These are phyloP conservation scores for Mola mola DNA, from an alignment of 2,113 vertebrate genomes.

Conservation along the genomic window DNA sequence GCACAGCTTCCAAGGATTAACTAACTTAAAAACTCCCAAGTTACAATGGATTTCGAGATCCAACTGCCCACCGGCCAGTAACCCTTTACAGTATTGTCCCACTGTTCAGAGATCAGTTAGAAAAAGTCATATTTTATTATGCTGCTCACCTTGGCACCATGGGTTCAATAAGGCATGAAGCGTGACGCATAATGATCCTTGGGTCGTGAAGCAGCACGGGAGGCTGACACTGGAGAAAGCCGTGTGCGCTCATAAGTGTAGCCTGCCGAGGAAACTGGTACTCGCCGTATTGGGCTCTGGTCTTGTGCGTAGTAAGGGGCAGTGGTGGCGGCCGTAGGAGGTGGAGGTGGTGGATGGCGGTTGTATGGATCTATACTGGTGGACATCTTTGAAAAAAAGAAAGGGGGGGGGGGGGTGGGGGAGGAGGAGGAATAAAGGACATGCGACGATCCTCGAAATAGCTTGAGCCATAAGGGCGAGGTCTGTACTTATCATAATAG, in stretches of 20 bases:
- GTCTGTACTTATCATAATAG: slow-evolving; percentile 93
- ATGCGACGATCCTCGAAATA: slow-evolving; percentile 87
- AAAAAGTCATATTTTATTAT: slow-evolving; percentile 1
- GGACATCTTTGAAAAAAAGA: slow-evolving; percentile 84
- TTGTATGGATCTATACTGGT: slow-evolving; percentile 86
- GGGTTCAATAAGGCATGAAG: slow-evolving; percentile 86
- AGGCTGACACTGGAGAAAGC: slow-evolving; percentile 86
- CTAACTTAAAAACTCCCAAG: not conserved
- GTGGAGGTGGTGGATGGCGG: slow-evolving; percentile 79
- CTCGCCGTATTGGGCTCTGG: slow-evolving; percentile 87
- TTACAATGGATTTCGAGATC: not conserved
- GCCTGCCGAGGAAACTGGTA: slow-evolving; percentile 80
- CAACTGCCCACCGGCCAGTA: not conserved
- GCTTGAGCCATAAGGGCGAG: slow-evolving; percentile 85
- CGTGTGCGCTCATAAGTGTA: slow-evolving; percentile 87
- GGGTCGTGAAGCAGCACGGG: slow-evolving; percentile 82
- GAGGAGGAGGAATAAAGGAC: slow-evolving; percentile 83
- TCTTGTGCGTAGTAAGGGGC: slow-evolving; percentile 87
- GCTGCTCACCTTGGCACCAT: slow-evolving; percentile 83
- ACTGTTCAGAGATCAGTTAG: slow-evolving; percentile 20
- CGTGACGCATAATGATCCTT: slow-evolving; percentile 85
- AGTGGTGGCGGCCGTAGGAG: slow-evolving; percentile 59
- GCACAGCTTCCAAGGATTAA: not conserved
- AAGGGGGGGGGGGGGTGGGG: slow-evolving; percentile 69
- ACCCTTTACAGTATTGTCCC: slow-evolving; percentile 2